Percentiles rank a stretch among this genome's conserved stretches.
Evolutionary conservation across 1,140 invertebrate species (phyloP).

Genomic region (Aleiodes sp.): DNA sequence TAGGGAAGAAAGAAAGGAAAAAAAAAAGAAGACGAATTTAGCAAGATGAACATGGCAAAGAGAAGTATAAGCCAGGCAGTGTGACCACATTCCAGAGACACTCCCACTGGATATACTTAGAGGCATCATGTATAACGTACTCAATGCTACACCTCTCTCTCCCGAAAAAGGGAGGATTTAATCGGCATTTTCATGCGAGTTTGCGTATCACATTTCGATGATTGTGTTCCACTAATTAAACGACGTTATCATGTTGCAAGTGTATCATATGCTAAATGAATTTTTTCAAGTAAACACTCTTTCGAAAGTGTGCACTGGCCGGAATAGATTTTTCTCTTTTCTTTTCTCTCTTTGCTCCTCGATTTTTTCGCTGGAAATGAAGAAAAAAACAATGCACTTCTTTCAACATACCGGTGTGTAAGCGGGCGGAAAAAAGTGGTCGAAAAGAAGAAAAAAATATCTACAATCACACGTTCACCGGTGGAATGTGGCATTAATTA

Average conservation of each 20-base stretch:
- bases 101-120: slow-evolving; percentile 49
- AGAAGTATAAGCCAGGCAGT: slow-evolving; percentile 44
- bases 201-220: background rate
- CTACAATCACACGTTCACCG: background rate
- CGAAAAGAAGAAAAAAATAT: background rate
- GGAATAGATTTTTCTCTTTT: too few species aligned
- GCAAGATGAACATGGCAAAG: slow-evolving; percentile 39
- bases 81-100: slow-evolving; percentile 57
- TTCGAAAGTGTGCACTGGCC: background rate
- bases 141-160: slow-evolving; percentile 7
- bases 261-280: too few species aligned
- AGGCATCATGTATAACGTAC: slow-evolving; percentile 23
- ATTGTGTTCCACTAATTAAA: background rate
- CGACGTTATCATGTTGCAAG: too few species aligned
- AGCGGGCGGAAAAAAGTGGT: background rate
- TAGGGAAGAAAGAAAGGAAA: background rate
- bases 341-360: too few species aligned
- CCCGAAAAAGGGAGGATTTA: slow-evolving; percentile 5
- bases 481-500: slow-evolving; percentile 17
- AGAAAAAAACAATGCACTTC: background rate
- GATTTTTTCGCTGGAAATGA: too few species aligned
- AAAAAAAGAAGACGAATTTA: slow-evolving; percentile 28
- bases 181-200: background rate
- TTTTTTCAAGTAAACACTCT: background rate
- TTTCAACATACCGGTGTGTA: background rate